Conservation (phyloP, 2,888 invertebrate species). For the Piscicola geometra region DNA sequence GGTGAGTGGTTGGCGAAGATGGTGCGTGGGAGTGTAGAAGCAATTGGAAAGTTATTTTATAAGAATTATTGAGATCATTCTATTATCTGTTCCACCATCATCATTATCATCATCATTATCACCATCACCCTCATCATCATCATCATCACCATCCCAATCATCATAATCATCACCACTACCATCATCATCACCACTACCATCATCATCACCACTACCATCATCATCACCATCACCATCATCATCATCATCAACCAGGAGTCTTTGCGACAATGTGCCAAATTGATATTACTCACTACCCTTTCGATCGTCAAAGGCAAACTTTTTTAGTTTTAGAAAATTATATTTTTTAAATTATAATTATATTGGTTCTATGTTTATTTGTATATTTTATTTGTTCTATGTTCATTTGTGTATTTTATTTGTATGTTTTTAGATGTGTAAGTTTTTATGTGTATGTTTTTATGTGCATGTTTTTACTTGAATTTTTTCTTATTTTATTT, state of each 20-base stretch:
- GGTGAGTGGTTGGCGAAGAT: too few relatives aligned
- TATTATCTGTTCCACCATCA: not conserved
- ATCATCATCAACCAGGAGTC: slow-evolving; percentile 32
- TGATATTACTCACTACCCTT: slow-evolving; percentile 46
- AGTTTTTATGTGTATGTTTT: too few relatives aligned
- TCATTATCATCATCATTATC: not conserved
- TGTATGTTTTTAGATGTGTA: too few relatives aligned
- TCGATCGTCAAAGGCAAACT: slow-evolving; percentile 41
- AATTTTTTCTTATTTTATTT: too few relatives aligned
- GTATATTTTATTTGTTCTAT: too few relatives aligned
- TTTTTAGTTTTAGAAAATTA: too few relatives aligned
- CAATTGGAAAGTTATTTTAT: too few relatives aligned
- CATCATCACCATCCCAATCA: slow-evolving; percentile 11
- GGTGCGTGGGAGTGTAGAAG: too few relatives aligned
- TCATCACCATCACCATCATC: too few relatives aligned
- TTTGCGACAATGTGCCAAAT: slow-evolving; percentile 45
- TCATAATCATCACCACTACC: not conserved
- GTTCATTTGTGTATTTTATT: too few relatives aligned
- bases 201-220: not conserved
- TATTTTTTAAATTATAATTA: not conserved
- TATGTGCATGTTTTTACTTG: too few relatives aligned
- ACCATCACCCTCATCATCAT: slow-evolving; percentile 15
- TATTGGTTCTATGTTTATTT: not conserved
- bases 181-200: not conserved
- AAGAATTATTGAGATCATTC: too few relatives aligned